Evolutionary conservation across 2,113 vertebrate genomes (phyloP).

Genomic region (Accipiter cooperii): DNA sequence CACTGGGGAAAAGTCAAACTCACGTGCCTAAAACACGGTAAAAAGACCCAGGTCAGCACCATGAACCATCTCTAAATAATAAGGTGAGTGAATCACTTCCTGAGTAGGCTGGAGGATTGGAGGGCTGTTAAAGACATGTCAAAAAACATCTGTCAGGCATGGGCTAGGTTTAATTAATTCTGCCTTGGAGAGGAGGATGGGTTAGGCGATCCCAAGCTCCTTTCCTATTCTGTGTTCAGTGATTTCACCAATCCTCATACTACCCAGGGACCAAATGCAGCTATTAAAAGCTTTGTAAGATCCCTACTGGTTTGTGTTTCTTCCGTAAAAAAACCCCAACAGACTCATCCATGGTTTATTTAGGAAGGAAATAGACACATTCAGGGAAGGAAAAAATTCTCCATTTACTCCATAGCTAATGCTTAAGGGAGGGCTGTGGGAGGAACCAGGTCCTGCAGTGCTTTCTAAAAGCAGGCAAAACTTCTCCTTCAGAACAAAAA

Average conservation of each 20-base stretch:
- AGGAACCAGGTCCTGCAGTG: not conserved
- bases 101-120: not conserved
- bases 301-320: not conserved
- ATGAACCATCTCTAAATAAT: not conserved
- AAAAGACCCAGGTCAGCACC: not conserved
- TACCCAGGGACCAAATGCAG: not conserved
- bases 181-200: not conserved
- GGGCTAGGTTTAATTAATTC: not conserved
- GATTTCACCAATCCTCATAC: not conserved
- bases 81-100: constrained; percentile 2
- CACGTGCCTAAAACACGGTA: not conserved
- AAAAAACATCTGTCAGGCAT: not conserved
- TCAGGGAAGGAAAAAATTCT: constrained; percentile 20
- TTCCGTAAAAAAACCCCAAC: not conserved
- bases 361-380: constrained; percentile 8
- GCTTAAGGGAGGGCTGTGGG: not conserved
- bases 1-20: not conserved
- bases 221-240: not conserved
- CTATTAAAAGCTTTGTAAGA: not conserved
- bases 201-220: not conserved
- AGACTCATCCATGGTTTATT: constrained; percentile 14
- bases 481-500: not conserved
- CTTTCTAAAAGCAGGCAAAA: not conserved
- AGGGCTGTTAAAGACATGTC: not conserved
- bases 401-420: not conserved